Evolutionary conservation across 2,113 vertebrate species (phyloP), one percentile per base, ranked within the genome.

Genomic region (Hylia prasina): DNA sequence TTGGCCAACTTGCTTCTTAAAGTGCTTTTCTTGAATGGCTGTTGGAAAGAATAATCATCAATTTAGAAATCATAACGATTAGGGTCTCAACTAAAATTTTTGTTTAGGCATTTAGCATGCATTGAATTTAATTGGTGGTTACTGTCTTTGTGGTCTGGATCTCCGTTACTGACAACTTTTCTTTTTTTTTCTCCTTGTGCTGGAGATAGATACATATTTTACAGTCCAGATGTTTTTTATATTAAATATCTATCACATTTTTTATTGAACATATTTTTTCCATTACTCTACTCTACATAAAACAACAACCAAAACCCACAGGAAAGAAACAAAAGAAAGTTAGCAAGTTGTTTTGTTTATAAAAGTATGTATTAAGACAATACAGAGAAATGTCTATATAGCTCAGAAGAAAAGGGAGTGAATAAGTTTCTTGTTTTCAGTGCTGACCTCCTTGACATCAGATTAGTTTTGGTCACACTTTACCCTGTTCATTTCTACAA

Each of bases 11-110:
- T 98, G 98, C 91, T 98, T 98, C 97, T 97, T 98, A 77, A 97
- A 96, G 85, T 94, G 88, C 82, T 98, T 98, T 57, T 99, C 99
- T 96, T 98, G 98, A 98, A 97, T 98, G 15, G 97, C 99, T 99
- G 98, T 95, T 82, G 86, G 76, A 90, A 78, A 97, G 91, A 80
- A 88, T 90, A 56, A 80, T 69, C 83, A 83, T 81, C 47, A 60
- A 35, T 90, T 87, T 93, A 96, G 75, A 84, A 90, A 72, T 64
- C 88, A 23, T 58, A 87, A 69, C 0, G 0, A 87, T 45, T 35
- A 70, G 65, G 61, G 35, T 39, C 3, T 5, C 2, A 2, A 61
- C 37, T 87, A 57, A 82, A 87, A 79, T 76, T 91, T 51, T 76
- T 84, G 61, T 78, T 93, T 94, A 89, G 57, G n/a, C 57, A 75